Evolutionary conservation across 2,888 invertebrate species (phyloP).

Genomic region (Spatulosminthurus flaviceps): DNA sequence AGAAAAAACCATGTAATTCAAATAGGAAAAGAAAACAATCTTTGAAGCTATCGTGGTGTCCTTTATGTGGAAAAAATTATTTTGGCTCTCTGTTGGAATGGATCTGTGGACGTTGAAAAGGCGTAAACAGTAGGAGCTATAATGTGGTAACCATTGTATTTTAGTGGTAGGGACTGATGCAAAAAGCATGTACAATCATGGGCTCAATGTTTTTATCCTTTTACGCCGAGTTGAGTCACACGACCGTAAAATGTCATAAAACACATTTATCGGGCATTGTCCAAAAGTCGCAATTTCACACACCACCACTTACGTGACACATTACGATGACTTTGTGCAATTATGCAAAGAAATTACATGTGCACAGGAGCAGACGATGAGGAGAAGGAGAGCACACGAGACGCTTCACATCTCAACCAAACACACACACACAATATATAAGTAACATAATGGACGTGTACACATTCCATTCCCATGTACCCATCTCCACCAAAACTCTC

Average conservation of each 20-base stretch:
- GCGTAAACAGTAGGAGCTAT: conserved; percentile 5
- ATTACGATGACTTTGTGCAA: conserved; percentile 48
- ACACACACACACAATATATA: no score
- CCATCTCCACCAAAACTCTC: no score
- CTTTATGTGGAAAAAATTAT: not conserved
- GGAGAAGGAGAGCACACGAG: conserved; percentile 18
- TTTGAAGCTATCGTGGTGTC: conserved; percentile 10
- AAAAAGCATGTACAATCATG: not conserved
- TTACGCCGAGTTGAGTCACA: conserved; percentile 43
- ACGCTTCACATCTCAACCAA: not conserved
- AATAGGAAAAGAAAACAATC: conserved; percentile 19
- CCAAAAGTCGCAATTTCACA: conserved; percentile 55
- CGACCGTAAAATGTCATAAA: conserved; percentile 56
- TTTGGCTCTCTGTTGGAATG: not conserved
- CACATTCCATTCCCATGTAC: no score
- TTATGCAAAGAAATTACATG: conserved; percentile 52
- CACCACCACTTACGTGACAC: conserved; percentile 49
- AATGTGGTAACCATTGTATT: not conserved
- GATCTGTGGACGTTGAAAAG: not conserved
- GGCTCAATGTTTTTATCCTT: conserved; percentile 2
- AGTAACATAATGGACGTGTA: no score
- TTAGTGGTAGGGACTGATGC: not conserved
- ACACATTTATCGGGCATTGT: conserved; percentile 55
- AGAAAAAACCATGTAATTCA: conserved; percentile 3
- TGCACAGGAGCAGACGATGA: not conserved